These are phyloP conservation scores for Ips nitidus DNA, from an alignment of 1,140 invertebrate species.

Conservation along the genomic window DNA sequence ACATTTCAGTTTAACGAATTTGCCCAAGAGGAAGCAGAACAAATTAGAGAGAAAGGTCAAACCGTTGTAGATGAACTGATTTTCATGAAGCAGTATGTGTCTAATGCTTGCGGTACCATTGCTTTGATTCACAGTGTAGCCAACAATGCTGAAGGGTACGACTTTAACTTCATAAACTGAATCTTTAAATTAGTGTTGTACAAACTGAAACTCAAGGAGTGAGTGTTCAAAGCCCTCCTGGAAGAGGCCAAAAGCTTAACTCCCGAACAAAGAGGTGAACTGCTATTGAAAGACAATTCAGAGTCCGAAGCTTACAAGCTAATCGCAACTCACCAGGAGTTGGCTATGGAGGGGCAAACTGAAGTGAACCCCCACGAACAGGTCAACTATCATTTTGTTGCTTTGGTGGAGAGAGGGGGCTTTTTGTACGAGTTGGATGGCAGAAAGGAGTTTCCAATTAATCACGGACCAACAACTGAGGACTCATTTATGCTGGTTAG, in stretches of 20 bases:
- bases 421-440: too few species aligned
- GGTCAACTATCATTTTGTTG: slow-evolving; percentile 87
- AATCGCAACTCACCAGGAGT: slow-evolving; percentile 77
- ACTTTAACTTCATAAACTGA: too few species aligned
- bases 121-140: slow-evolving; percentile 85
- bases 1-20: slow-evolving; percentile 61
- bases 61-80: slow-evolving; percentile 69
- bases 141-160: slow-evolving; percentile 68
- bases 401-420: slow-evolving; percentile 83
- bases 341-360: slow-evolving; percentile 89
- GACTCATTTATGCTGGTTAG: too few species aligned
- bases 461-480: too few species aligned
- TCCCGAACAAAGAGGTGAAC: slow-evolving; percentile 73
- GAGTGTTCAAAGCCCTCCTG: slow-evolving; percentile 77
- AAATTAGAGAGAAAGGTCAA: slow-evolving; percentile 64
- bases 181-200: too few species aligned
- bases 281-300: slow-evolving; percentile 66
- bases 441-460: too few species aligned
- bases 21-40: slow-evolving; percentile 64
- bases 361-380: slow-evolving; percentile 71
- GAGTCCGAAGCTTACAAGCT: slow-evolving; percentile 58
- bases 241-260: slow-evolving; percentile 67
- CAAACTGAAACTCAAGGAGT: slow-evolving; percentile 70
- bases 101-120: slow-evolving; percentile 95
- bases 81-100: slow-evolving; percentile 89